Conservation (phyloP, 2,888 invertebrate species). For the Hipparchia sbordonii region DNA sequence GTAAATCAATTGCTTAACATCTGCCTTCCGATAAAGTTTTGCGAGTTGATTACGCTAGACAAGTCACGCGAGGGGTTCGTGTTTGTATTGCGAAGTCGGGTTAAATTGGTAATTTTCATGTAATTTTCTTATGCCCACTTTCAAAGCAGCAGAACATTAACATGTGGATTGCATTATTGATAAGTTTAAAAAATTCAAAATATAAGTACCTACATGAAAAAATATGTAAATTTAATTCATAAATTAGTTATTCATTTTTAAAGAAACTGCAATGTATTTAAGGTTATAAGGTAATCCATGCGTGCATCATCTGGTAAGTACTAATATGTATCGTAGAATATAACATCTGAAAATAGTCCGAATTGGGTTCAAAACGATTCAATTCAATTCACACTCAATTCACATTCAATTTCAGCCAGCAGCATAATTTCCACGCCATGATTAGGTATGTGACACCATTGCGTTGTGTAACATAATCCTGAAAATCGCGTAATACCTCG, state of each 20-base stretch:
- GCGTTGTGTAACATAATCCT: neutral
- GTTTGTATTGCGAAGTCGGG: slow-evolving; percentile 27
- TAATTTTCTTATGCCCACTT: slow-evolving; percentile 7
- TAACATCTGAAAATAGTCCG: too few relatives aligned
- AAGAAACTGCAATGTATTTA: neutral
- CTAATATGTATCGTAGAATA: too few relatives aligned
- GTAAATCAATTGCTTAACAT: slow-evolving; percentile 38
- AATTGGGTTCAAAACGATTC: too few relatives aligned
- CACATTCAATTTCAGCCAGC: neutral
- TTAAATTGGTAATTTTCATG: slow-evolving; percentile 33
- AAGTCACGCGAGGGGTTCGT: slow-evolving; percentile 34
- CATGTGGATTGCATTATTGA: slow-evolving; percentile 16
- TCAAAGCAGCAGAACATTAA: neutral
- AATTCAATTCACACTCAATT: too few relatives aligned
- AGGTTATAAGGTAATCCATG: neutral
- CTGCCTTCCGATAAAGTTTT: slow-evolving; percentile 41
- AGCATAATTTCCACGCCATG: neutral
- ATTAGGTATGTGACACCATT: neutral
- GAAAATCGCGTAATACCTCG: neutral
- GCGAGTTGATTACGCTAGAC: slow-evolving; percentile 37
- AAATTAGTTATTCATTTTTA: neutral
- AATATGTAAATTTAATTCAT: neutral
- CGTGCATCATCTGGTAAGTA: too few relatives aligned
- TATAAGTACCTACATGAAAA: neutral
- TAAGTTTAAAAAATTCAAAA: neutral